Evolutionary conservation across 37 sponge, comb jelly and placozoan species (phyloP), one percentile per base, ranked within the genome.

Genomic region (Corticium candelabrum): DNA sequence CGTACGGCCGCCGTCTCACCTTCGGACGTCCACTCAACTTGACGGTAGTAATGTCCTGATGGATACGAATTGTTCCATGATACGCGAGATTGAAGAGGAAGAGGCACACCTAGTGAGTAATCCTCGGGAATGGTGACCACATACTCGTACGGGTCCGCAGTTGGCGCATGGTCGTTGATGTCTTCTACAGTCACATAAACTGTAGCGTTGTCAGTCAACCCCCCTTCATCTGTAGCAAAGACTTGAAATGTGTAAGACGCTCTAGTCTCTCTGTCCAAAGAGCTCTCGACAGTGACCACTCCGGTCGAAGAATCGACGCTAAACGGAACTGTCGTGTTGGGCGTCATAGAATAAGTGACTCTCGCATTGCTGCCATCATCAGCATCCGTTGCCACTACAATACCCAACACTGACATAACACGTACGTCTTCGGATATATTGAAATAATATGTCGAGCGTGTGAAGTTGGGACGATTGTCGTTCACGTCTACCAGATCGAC

Each of bases 141-240:
- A n/a, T n/a, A n/a, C n/a, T n/a, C n/a, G n/a, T n/a, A n/a, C n/a
- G n/a, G n/a, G n/a, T n/a, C n/a, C n/a, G n/a, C n/a, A n/a, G n/a
- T 43, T 11, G 56, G 56, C 1, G 29, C 27, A 56, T 81, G 69
- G 75, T 89, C 87, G 81, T 93, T 85, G 1, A 76, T 34, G 76
- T 89, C 87, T 11, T 80, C 33, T 2, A 87, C 3, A 0, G 75
- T 81, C 1, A 85, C 70, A 36, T 70, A 85, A 27, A 86, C 85
- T 3, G 36, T 70, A 1, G 21, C 11, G 56, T 11, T 43, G 11
- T 21, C 11, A 5, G 56, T 5, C 5, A 11, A 11, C 56, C 5
- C 56, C 11, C 56, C 56, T 21, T 11, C 11, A 43, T 43, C 56
- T 5, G 56, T 43, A 11, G 11, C 11, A 43, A 11, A 21, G 11